These are phyloP conservation scores for Sphaerophoria taeniata DNA, from an alignment of 2,888 invertebrate species.

Conservation along the genomic window DNA sequence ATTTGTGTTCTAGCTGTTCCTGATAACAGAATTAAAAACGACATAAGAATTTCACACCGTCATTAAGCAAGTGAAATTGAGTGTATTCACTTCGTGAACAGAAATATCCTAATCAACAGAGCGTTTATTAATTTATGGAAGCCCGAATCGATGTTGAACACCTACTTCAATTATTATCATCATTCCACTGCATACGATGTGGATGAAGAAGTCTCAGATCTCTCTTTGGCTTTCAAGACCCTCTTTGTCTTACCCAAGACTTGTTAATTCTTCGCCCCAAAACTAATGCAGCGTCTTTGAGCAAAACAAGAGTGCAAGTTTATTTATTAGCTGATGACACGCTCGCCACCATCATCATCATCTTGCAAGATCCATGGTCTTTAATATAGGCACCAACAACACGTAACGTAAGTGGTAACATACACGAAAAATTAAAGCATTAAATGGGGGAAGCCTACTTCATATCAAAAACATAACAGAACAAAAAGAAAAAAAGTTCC, in stretches of 20 bases:
- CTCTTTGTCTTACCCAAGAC: background rate
- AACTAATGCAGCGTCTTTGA: slow-evolving; percentile 13
- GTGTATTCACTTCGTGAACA: background rate
- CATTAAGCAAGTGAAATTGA: background rate
- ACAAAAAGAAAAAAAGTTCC: background rate
- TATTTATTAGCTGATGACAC: slow-evolving; percentile 70
- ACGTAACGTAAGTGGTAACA: background rate
- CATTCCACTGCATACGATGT: background rate
- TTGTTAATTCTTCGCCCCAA: background rate
- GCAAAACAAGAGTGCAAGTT: slow-evolving; percentile 25
- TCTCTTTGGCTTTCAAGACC: slow-evolving; percentile 2
- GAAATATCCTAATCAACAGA: slow-evolving; percentile 65
- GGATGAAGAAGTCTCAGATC: background rate
- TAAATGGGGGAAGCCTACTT: slow-evolving; percentile 21
- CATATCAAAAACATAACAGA: background rate
- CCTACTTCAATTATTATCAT: slow-evolving; percentile 42
- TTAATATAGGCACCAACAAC: background rate
- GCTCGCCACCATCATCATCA: slow-evolving; percentile 39
- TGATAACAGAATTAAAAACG: too few species aligned
- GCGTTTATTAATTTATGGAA: slow-evolving; percentile 69
- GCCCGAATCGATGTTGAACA: slow-evolving; percentile 71
- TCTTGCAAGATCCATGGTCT: slow-evolving; percentile 14
- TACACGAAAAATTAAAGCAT: slow-evolving; percentile 41
- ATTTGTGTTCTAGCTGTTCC: too few species aligned
- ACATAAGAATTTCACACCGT: too few species aligned